Conservation (phyloP, 2,113 vertebrate species). For the Cichladusa arquata region DNA sequence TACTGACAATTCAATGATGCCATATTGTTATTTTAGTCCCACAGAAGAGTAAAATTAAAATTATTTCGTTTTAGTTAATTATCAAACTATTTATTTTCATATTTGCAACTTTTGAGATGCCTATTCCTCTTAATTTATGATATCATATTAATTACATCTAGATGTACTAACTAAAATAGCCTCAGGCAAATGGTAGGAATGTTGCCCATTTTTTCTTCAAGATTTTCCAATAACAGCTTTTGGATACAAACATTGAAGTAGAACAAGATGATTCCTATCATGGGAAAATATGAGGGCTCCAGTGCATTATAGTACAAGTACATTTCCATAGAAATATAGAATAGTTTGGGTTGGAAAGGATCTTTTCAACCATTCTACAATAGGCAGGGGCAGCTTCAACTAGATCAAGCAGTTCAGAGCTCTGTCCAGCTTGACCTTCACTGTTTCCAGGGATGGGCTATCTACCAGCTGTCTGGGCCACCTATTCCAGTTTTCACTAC, state of each 20-base stretch:
- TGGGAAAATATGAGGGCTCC: neutral
- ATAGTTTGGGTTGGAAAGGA: neutral
- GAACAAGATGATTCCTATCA: rapidly evolving
- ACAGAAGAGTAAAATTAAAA: neutral
- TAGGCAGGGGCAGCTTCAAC: too few relatives aligned
- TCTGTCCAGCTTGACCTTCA: neutral
- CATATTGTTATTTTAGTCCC: neutral
- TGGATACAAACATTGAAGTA: neutral
- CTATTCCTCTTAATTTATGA: neutral
- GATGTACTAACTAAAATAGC: neutral
- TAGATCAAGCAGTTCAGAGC: neutral
- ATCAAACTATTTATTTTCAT: neutral
- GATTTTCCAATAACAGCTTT: neutral
- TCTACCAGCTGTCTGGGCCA: neutral
- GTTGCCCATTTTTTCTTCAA: neutral
- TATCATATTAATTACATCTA: neutral
- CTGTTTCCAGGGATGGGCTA: neutral
- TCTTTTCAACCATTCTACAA: too few relatives aligned
- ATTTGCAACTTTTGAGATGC: neutral
- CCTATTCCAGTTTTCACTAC: neutral
- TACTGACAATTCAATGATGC: neutral
- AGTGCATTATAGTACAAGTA: neutral
- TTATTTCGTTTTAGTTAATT: neutral
- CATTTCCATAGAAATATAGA: neutral
- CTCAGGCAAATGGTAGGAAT: neutral